phyloP scores from a whole-genome alignment of 2,888 invertebrate species.

The Mythimna ferrago region DNA sequence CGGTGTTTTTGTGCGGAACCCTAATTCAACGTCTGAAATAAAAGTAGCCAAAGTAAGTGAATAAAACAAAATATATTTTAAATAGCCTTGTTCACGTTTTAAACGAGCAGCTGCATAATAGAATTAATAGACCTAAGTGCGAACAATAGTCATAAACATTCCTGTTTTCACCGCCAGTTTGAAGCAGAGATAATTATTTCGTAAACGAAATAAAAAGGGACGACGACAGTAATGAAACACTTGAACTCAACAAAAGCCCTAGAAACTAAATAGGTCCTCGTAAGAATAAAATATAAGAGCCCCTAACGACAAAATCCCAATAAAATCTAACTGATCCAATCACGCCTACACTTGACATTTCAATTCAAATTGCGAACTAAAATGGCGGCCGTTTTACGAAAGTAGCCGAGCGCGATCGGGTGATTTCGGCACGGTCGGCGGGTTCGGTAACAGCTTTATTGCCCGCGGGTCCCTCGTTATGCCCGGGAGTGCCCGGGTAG shows the following conservation, averaged over 20 bases:
- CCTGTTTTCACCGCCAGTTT: not conserved
- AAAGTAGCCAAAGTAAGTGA: too few relatives aligned
- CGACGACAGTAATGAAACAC: constrained; percentile 10
- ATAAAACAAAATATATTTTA: too few relatives aligned
- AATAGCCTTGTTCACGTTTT: not conserved
- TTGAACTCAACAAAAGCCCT: constrained; percentile 14
- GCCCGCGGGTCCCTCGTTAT: constrained; percentile 67
- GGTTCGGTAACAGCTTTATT: constrained; percentile 69
- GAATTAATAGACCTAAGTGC: not conserved
- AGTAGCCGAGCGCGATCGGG: constrained; percentile 61
- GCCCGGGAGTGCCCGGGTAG: constrained; percentile 51
- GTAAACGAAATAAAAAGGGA: not conserved
- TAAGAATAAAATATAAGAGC: constrained; percentile 24
- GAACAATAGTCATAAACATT: not conserved
- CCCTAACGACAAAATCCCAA: constrained; percentile 60
- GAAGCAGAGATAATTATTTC: constrained; percentile 1
- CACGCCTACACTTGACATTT: constrained; percentile 71
- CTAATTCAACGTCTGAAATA: too few relatives aligned
- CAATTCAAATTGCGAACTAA: constrained; percentile 67
- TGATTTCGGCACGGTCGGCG: constrained; percentile 57
- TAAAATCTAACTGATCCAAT: constrained; percentile 69
- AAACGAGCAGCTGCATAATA: not conserved
- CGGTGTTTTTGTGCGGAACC: too few relatives aligned
- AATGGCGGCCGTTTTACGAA: constrained; percentile 61
- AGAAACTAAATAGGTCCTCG: constrained; percentile 8